Evolutionary conservation across 2,113 vertebrate genomes (phyloP), one percentile per base, ranked within the genome.

Genomic region (Centropristis striata): DNA sequence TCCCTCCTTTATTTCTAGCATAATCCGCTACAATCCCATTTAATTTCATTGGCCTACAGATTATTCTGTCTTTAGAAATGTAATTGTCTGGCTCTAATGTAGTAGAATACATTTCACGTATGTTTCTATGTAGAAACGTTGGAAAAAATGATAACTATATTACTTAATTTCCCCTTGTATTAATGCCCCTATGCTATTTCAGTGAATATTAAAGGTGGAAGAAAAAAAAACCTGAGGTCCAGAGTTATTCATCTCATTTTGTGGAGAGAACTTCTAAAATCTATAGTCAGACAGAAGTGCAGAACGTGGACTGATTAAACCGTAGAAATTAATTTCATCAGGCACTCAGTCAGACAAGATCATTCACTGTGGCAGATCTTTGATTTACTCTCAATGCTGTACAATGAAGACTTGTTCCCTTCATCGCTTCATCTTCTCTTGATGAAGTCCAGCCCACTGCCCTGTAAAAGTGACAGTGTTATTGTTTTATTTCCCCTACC

Each of bases 21-120:
- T 93, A 92, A 93, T 94, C 90, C 83, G 23, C 63, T 58, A 27
- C 58, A 94, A 95, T 92, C 90, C 90, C 80, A 81, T 93, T 93
- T 87, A 86, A 92, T 91, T 92, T 86, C 71, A 90, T 82, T 91
- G 90, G 75, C 41, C 80, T 32, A 37, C 41, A 90, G 87, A 89
- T 92, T 92, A 90, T 86, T 90, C 71, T 82, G 64, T 81, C 66
- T 86, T 80, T 75, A 77, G 68, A 80, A 86, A 84, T 86, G 67
- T 80, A 83, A 93, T 89, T 91, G 86, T 90, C 81, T 85, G 68
- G 15, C 50, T 78, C 75, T 80, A 74, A 83, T 72, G 44, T 49
- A 57, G 42, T 18, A 28, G 25, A 84, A 76, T 85, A 32, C 23
- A 66, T 64, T 64, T 37, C 15, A 64, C 73, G 37, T 68, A 21